Evolutionary conservation across 2,113 vertebrate species (phyloP), one percentile per base, ranked within the genome.

Genomic region (Parus major): DNA sequence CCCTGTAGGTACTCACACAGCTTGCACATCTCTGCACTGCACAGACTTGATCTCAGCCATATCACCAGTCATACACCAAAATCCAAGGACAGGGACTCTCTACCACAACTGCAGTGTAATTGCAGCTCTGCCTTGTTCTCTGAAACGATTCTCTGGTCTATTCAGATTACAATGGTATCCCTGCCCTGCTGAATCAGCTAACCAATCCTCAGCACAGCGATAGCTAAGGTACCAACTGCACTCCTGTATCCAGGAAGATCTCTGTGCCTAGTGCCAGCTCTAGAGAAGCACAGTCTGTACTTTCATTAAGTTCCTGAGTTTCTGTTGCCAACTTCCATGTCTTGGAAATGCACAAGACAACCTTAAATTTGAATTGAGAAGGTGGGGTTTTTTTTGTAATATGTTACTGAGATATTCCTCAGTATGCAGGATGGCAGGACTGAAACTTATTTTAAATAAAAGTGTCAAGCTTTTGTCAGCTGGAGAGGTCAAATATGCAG

Each of bases 241-340:
- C 9, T 70, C 46, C 42, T 53, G 11, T 33, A 12, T 31, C 41
- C 36, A 57, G 57, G 28, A 70, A 81, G 21, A 1, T 61, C 46
- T 56, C 82, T 77, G 20, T 63, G 53, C 31, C 53, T 57, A 8
- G 4, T 61, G 36, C 29, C 63, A 42, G 35, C 23, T 73, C 33
- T 7, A 20, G 47, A 63, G 52, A 44, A 65, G 15, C 35, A 31
- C 6, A 0, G 16, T 70, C 50, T 81, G 42, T 59, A 39, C 42
- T 77, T 88, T 42, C 55, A 81, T 93, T 88, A 70, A 86, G 90
- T 94, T 93, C 76, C 79, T 59, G 59, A 81, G 72, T 65, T 93
- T 44, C 6, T 71, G 33, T 81, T 71, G 81, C 52, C 2, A 5
- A 5, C 33, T 90, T 93, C 76, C 76, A 23, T 92, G 50, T 86